A percentile compares a stretch with the other conserved stretches of the same genome.
Evolutionary conservation across 2,797 vertebrate species (phyloP).

Genomic region (Aplochiton taeniatus): DNA sequence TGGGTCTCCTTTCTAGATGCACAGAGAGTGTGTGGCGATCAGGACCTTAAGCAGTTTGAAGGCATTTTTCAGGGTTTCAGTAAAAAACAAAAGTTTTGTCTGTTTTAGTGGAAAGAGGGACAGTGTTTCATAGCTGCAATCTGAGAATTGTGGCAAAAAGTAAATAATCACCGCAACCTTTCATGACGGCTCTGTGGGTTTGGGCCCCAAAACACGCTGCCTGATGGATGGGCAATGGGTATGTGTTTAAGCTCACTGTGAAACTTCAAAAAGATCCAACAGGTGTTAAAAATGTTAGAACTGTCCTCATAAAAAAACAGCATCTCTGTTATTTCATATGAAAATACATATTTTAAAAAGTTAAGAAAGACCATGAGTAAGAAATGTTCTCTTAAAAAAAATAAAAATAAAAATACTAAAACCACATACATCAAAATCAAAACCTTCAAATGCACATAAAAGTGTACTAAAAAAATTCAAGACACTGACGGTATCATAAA

Average conservation of each 20-base stretch:
- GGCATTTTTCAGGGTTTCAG: conserved; percentile 75
- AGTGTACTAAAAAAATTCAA: conserved; percentile 75
- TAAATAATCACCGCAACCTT: conserved; percentile 34
- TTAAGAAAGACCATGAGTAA: conserved; percentile 68
- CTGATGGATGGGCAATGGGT: conserved; percentile 41
- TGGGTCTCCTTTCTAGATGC: conserved; percentile 83
- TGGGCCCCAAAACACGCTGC: conserved; percentile 28
- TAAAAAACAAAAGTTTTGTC: conserved; percentile 70
- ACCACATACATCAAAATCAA: conserved; percentile 37
- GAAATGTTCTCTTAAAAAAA: conserved; percentile 61
- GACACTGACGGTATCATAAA: conserved; percentile 77
- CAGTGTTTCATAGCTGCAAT: conserved; percentile 40
- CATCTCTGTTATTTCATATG: conserved; percentile 56
- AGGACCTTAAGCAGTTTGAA: conserved; percentile 80
- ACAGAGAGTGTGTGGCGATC: conserved; percentile 84
- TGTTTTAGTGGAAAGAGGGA: conserved; percentile 45
- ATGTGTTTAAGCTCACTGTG: conserved; percentile 68
- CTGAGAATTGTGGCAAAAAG: conserved; percentile 35
- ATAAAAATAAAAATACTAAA: too few relatives aligned
- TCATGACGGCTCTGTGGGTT: conserved; percentile 51
- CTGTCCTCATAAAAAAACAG: conserved; percentile 68
- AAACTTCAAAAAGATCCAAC: conserved; percentile 49
- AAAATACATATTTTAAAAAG: conserved; percentile 72
- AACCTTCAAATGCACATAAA: conserved; percentile 70
- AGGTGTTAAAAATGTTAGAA: conserved; percentile 56